phyloP scores from a whole-genome alignment of 2,888 invertebrate genomes.

The Microdon myrmicae region DNA sequence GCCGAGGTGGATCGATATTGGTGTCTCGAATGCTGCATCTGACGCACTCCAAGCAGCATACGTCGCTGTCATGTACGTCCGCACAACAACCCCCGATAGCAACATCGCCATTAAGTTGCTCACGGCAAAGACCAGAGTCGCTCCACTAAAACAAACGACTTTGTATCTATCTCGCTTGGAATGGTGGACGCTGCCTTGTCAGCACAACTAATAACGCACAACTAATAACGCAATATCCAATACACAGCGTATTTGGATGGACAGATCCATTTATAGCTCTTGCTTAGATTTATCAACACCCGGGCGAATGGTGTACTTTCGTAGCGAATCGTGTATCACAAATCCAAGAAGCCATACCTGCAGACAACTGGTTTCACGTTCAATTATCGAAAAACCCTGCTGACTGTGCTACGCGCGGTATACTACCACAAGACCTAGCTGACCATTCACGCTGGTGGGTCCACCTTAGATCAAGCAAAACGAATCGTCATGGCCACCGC shows the following conservation, averaged over 20 bases:
- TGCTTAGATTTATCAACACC: too few relatives aligned
- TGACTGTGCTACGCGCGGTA: slow-evolving; percentile 2
- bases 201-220: slow-evolving; percentile 1
- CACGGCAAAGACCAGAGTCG: slow-evolving; percentile 18
- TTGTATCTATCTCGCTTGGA: too few relatives aligned
- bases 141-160: too few relatives aligned
- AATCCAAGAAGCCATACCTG: too few relatives aligned
- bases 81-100: slow-evolving; percentile 11
- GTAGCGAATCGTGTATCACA: too few relatives aligned
- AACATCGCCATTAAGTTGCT: background rate
- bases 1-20: too few relatives aligned
- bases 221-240: background rate
- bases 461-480: slow-evolving; percentile 6
- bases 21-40: too few relatives aligned
- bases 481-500: slow-evolving; percentile 4
- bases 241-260: slow-evolving; percentile 14
- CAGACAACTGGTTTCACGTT: too few relatives aligned
- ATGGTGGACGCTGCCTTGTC: too few relatives aligned
- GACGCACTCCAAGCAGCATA: slow-evolving; percentile 21
- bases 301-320: too few relatives aligned
- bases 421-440: slow-evolving; percentile 2
- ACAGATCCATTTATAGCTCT: slow-evolving; percentile 17
- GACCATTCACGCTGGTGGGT: slow-evolving; percentile 7
- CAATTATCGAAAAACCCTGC: background rate
- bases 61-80: slow-evolving; percentile 13